Conservation (phyloP, 2,888 invertebrate species). For the Timema podura region DNA sequence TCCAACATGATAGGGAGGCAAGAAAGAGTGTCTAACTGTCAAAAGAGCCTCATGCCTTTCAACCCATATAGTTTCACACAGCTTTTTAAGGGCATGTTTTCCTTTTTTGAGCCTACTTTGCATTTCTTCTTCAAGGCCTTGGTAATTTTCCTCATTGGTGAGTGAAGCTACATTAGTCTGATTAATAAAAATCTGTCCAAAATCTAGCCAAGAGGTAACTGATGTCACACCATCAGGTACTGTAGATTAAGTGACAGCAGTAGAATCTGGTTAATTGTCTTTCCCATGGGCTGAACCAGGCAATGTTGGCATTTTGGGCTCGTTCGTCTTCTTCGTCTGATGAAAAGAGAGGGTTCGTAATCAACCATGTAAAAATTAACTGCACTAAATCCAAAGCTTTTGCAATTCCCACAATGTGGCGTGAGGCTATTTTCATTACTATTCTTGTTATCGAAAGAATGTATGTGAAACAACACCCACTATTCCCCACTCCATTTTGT, state of each 20-base stretch:
- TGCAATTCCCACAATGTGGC: no score
- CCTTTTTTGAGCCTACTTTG: not conserved
- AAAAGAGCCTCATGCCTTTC: slow-evolving; percentile 3
- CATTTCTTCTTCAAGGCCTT: not conserved
- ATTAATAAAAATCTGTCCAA: slow-evolving; percentile 3
- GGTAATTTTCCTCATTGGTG: not conserved
- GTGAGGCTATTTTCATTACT: no score
- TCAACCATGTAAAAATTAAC: no score
- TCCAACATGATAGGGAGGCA: slow-evolving; percentile 7
- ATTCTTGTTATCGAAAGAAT: no score
- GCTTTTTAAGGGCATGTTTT: slow-evolving; percentile 1
- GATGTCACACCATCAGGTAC: not conserved
- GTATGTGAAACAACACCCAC: no score
- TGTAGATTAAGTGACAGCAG: not conserved
- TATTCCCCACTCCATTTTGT: no score
- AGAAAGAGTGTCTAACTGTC: not conserved
- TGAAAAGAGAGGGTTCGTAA: no score
- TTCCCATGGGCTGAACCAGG: no score
- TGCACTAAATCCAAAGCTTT: no score
- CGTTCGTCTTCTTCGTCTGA: no score
- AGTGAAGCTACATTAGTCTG: slow-evolving; percentile 3
- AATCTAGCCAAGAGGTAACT: not conserved
- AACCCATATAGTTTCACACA: slow-evolving; percentile 5
- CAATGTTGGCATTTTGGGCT: no score
- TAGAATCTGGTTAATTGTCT: no score